A percentile compares a stretch with the other conserved stretches of the same genome.
Evolutionary conservation across 1,140 invertebrate genomes (phyloP).

Genomic region (Drosophila truncata): DNA sequence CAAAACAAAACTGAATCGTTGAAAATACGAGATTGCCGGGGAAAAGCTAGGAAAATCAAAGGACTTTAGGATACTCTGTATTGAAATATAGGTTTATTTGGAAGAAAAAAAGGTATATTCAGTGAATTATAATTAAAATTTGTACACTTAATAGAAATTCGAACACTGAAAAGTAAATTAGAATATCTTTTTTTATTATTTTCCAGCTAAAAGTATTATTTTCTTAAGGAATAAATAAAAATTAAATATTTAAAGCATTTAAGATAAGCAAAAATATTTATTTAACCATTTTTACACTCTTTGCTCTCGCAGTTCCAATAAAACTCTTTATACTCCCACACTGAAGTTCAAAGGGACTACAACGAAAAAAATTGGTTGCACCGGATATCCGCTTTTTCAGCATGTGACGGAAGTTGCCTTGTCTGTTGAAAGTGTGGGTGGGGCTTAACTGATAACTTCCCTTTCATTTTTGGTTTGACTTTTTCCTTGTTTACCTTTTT

Average conservation of each 20-base stretch:
- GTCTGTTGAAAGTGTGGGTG: slow-evolving; percentile 10
- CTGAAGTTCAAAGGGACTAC: background rate
- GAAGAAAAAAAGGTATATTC: no score
- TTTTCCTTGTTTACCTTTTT: slow-evolving; percentile 25
- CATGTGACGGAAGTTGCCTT: slow-evolving; percentile 58
- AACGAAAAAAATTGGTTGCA: slow-evolving; percentile 52
- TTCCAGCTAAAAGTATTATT: no score
- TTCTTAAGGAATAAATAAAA: background rate
- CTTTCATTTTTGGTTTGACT: slow-evolving; percentile 36
- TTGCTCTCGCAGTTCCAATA: no score
- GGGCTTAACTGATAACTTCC: slow-evolving; percentile 38
- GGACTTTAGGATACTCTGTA: background rate
- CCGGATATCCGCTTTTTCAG: slow-evolving; percentile 70
- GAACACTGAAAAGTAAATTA: no score
- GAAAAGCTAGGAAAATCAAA: background rate
- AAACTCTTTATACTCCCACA: background rate
- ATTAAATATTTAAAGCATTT: background rate
- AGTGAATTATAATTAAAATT: no score
- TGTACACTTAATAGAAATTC: no score
- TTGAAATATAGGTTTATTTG: no score
- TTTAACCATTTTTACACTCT: no score
- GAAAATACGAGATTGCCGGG: slow-evolving; percentile 13
- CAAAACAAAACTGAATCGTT: slow-evolving; percentile 63
- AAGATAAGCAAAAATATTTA: no score
- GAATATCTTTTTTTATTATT: no score